phyloP scores from a whole-genome alignment of 2,888 invertebrate genomes.

The Plagodis dolabraria region DNA sequence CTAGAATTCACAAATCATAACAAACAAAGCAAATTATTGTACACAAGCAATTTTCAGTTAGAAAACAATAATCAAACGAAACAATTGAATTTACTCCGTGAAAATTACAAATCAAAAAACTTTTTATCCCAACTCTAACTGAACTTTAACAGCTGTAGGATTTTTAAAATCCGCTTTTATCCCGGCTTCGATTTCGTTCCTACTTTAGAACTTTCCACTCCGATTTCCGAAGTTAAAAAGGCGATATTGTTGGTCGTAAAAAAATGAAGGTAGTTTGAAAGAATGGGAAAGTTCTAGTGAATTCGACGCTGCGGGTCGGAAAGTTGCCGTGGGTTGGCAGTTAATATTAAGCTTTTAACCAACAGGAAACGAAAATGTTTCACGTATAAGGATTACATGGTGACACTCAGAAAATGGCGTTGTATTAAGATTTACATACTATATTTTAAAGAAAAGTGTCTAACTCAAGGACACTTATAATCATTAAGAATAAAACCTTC shows the following conservation, averaged over 20 bases:
- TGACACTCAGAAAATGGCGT: too few species aligned
- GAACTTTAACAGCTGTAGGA: slow-evolving; percentile 17
- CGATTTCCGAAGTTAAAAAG: slow-evolving; percentile 27
- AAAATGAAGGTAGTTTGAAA: slow-evolving; percentile 36
- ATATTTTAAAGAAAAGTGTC: too few species aligned
- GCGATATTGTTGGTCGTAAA: slow-evolving; percentile 31
- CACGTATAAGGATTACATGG: not conserved
- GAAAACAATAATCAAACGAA: slow-evolving; percentile 9
- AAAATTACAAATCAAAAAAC: slow-evolving; percentile 27
- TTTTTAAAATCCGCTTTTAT: slow-evolving; percentile 29
- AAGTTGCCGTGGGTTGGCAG: slow-evolving; percentile 53
- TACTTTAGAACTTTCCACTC: slow-evolving; percentile 32
- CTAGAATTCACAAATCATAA: too few species aligned
- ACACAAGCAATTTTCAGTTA: slow-evolving; percentile 14
- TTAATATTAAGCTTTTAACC: slow-evolving; percentile 55
- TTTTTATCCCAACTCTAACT: slow-evolving; percentile 12
- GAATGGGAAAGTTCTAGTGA: slow-evolving; percentile 48
- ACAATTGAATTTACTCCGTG: slow-evolving; percentile 19
- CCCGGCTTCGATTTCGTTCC: slow-evolving; percentile 25
- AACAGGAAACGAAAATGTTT: slow-evolving; percentile 35
- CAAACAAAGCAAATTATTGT: too few species aligned
- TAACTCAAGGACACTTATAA: too few species aligned
- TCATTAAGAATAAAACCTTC: too few species aligned
- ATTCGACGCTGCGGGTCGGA: slow-evolving; percentile 45
- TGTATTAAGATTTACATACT: too few species aligned